phyloP scores from a whole-genome alignment of 2,888 invertebrate species.

The Pterostichus niger region DNA sequence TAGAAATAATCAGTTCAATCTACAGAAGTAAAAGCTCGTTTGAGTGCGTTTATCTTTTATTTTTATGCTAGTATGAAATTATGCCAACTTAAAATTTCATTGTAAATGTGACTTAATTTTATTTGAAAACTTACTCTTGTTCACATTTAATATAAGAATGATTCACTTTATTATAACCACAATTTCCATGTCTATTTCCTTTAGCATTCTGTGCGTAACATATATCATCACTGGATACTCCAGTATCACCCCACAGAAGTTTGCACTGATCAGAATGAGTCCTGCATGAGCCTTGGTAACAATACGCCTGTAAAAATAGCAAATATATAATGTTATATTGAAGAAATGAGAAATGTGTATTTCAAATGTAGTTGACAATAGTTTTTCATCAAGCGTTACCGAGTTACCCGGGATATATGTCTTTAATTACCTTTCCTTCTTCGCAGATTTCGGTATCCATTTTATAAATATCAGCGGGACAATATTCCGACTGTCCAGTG shows the following conservation, averaged over 20 bases:
- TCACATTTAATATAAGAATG: conserved; percentile 87
- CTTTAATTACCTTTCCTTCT: conserved; percentile 79
- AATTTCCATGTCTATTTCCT: conserved; percentile 93
- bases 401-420: not conserved
- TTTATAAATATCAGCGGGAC: conserved; percentile 93
- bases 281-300: conserved; percentile 93
- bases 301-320: conserved; percentile 84
- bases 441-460: conserved; percentile 93
- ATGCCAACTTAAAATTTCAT: too few species aligned
- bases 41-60: too few species aligned
- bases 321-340: too few species aligned
- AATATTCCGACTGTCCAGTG: conserved; percentile 95
- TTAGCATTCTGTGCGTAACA: conserved; percentile 92
- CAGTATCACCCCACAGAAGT: conserved; percentile 95
- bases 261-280: conserved; percentile 95
- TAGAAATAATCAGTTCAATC: too few species aligned
- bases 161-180: conserved; percentile 91
- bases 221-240: conserved; percentile 87
- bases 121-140: conserved; percentile 79
- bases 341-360: too few species aligned
- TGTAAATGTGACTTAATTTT: too few species aligned
- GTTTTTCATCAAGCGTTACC: too few species aligned
- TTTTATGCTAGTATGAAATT: too few species aligned
- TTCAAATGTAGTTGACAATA: too few species aligned
- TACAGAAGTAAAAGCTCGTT: too few species aligned